phyloP scores from a whole-genome alignment of 2,888 invertebrate genomes.

The Ophonus ardosiacus region DNA sequence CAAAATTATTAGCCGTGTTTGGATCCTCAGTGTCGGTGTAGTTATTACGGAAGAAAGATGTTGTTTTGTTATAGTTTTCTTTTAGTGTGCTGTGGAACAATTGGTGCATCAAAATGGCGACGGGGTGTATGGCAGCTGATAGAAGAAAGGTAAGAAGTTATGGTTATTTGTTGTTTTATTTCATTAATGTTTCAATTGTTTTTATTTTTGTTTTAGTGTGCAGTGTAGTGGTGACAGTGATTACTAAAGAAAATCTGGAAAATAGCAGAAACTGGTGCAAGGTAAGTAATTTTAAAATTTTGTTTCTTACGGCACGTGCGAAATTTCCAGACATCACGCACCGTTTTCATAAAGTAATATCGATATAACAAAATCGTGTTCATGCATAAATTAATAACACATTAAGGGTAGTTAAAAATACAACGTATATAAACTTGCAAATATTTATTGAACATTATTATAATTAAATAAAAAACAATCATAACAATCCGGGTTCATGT shows the following conservation, averaged over 20 bases:
- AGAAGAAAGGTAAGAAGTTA: no score
- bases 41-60: constrained; percentile 11
- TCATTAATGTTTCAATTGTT: no score
- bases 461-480: not conserved
- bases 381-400: not conserved
- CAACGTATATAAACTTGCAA: constrained; percentile 7
- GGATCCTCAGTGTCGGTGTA: not conserved
- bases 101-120: not conserved
- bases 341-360: not conserved
- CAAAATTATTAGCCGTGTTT: not conserved
- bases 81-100: not conserved
- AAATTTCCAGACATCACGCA: not conserved
- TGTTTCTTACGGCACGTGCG: not conserved
- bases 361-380: not conserved
- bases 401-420: not conserved
- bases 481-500: not conserved
- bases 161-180: no score
- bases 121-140: not conserved
- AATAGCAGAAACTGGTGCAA: not conserved
- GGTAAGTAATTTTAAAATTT: not conserved
- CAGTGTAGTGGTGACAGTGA: not conserved
- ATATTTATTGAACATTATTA: constrained; percentile 38
- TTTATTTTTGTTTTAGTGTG: not conserved
- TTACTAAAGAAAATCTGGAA: not conserved
- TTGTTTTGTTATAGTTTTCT: not conserved